Evolutionary conservation across 2,888 invertebrate species (phyloP), one percentile per base, ranked within the genome.

Genomic region (Monopis laevigella): DNA sequence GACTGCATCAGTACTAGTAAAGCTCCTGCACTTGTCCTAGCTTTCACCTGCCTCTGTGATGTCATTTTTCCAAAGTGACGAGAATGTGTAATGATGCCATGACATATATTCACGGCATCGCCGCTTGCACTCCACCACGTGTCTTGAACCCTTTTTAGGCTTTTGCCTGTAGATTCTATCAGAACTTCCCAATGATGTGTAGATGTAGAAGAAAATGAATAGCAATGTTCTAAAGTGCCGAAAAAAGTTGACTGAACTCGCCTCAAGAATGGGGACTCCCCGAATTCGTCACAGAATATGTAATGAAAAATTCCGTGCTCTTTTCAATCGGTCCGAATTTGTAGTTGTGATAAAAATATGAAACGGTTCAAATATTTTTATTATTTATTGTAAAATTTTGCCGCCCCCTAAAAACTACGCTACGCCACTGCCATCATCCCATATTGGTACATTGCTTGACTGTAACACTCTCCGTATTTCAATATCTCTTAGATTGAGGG

Each of bases 361-460:
- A 29, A 29, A 29, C n/a, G 29, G 29, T 29, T 29, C 12, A 11
- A 29, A 29, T 29, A 29, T 29, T 29, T 29, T 29, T 29, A 29
- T 29, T 29, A 7, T 29, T 29, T 29, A 29, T 11, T 29, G 29
- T 29, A 11, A 29, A 21, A 21, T 21, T 21, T 21, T 21, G 24
- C 24, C 24, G 24, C 24, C 24, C 24, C n/a, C n/a, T n/a, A n/a
- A n/a, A n/a, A n/a, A n/a, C n/a, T n/a, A n/a, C n/a, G n/a, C n/a
- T n/a, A n/a, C n/a, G n/a, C n/a, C n/a, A n/a, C n/a, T n/a, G n/a
- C n/a, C n/a, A n/a, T n/a, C n/a, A n/a, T n/a, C n/a, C n/a, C n/a
- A n/a, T n/a, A n/a, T n/a, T n/a, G n/a, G n/a, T n/a, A n/a, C n/a
- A n/a, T n/a, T n/a, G n/a, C n/a, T n/a, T n/a, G n/a, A n/a, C n/a